A percentile compares a stretch with the other conserved stretches of the same genome.
Conservation (phyloP, 2,113 vertebrate species). For the Rhodinocichla rosea region DNA sequence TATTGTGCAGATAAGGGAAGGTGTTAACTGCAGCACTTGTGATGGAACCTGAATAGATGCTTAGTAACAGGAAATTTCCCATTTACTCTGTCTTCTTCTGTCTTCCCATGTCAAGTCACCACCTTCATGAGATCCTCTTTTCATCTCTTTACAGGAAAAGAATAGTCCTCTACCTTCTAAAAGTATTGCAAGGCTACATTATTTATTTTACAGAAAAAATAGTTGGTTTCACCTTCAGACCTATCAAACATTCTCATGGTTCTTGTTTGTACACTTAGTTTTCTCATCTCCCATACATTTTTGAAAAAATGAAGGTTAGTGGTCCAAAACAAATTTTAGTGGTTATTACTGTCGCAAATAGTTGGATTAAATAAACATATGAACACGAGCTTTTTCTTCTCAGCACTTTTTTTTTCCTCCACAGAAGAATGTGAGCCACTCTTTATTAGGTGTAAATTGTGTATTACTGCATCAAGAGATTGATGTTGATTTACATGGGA, state of each 20-base stretch:
- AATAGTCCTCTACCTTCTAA: not conserved
- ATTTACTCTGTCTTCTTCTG: not conserved
- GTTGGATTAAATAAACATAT: constrained; percentile 26
- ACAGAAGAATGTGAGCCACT: constrained; percentile 28
- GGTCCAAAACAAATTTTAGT: constrained; percentile 51
- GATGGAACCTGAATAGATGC: not conserved
- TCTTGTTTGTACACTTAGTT: not conserved
- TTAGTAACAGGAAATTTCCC: not conserved
- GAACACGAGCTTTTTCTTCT: constrained; percentile 52
- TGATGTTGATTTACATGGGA: not conserved
- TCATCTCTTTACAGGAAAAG: not conserved
- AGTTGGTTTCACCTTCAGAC: not conserved
- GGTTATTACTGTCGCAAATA: constrained; percentile 44
- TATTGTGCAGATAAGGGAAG: not conserved
- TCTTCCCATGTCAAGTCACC: not conserved
- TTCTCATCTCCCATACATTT: too few species aligned
- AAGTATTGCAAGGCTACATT: not conserved
- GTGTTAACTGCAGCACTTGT: not conserved
- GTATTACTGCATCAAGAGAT: constrained; percentile 33
- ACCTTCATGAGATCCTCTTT: not conserved
- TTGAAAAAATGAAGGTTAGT: not conserved
- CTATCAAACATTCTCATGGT: not conserved
- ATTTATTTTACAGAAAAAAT: not conserved
- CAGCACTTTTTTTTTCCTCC: not conserved
- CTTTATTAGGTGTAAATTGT: constrained; percentile 64